Base-by-base conservation (phyloP, 1,140 invertebrate species). In the Lucilia sericata region DNA sequence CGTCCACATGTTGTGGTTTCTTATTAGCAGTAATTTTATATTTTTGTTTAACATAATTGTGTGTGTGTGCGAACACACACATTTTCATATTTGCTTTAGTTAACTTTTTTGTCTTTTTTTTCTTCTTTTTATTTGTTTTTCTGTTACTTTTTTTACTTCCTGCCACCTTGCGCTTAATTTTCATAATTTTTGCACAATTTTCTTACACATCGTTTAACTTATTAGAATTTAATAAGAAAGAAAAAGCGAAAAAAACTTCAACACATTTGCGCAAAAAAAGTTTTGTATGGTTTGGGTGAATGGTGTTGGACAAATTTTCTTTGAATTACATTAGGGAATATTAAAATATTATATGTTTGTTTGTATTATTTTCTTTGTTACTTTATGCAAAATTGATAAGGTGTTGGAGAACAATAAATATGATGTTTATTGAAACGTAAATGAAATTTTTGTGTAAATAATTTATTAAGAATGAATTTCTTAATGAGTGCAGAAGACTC, bases 131-230 rank as follows among this genome's bases (percentile, higher is more conserved):
- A 21, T 70, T 70, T 21, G 19, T 70, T 70, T n/a, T 17, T 70
- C 60, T 60, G 8, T 60, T 60, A 21, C 5, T 19, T 70, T 19
- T 70, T 21, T 21, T 70, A 19, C 60, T 25, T 70, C 5, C 21
- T 70, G 19, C 21, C 65, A 70, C 65, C 65, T 70, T 70, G 65
- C 21, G 65, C 65, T 70, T 70, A 70, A 70, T 70, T 70, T 70
- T 70, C 65, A 70, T 70, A 70, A 70, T 70, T 70, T 70, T 70
- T 70, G 65, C 65, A 70, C 65, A 70, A 70, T 70, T 70, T 70
- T 70, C 65, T 10, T 70, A 70, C 65, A 21, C 65, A 70, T 70
- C 65, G 65, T 70, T 70, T 21, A 70, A 70, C 65, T 21, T 70
- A 70, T 70, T 70, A 70, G n/a, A 70, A 70, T 70, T 70, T 70